Evolutionary conservation across 2,113 vertebrate genomes (phyloP).

Genomic region (Leiothrix lutea): DNA sequence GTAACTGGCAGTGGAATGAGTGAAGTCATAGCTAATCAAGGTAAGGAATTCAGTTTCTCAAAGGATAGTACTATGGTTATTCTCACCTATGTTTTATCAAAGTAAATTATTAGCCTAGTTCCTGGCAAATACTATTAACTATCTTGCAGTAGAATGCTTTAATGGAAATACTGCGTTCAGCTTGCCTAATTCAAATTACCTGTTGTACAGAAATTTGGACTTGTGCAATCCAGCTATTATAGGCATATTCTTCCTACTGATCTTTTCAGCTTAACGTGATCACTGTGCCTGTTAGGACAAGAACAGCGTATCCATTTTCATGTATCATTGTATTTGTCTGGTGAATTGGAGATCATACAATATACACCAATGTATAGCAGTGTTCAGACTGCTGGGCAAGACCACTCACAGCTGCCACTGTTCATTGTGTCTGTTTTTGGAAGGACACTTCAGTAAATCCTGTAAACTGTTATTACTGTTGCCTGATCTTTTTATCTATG

Average conservation of each 20-base stretch:
- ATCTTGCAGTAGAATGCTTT: not conserved
- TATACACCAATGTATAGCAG: not conserved
- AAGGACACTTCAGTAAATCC: not conserved
- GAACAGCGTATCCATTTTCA: not conserved
- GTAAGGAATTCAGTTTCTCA: constrained; percentile 67
- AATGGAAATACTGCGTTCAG: not conserved
- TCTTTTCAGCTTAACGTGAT: not conserved
- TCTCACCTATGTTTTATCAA: not conserved
- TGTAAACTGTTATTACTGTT: not conserved
- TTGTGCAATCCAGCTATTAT: not conserved
- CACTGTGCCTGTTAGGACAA: not conserved
- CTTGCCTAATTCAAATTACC: not conserved
- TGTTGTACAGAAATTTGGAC: not conserved
- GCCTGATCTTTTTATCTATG: not conserved
- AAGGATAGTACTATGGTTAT: not conserved
- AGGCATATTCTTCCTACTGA: not conserved
- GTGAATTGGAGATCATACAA: not conserved
- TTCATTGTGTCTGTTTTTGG: not conserved
- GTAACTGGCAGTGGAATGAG: constrained; percentile 93
- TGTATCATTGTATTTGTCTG: not conserved
- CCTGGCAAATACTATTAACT: not conserved
- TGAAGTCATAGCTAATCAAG: constrained; percentile 94
- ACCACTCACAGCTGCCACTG: not conserved
- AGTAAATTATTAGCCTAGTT: not conserved
- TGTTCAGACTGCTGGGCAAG: not conserved